Percentiles rank a stretch among this genome's conserved stretches.
These are phyloP conservation scores for Acrocephalus kingi DNA, from an alignment of 2,113 vertebrate genomes.

Conservation along the genomic window DNA sequence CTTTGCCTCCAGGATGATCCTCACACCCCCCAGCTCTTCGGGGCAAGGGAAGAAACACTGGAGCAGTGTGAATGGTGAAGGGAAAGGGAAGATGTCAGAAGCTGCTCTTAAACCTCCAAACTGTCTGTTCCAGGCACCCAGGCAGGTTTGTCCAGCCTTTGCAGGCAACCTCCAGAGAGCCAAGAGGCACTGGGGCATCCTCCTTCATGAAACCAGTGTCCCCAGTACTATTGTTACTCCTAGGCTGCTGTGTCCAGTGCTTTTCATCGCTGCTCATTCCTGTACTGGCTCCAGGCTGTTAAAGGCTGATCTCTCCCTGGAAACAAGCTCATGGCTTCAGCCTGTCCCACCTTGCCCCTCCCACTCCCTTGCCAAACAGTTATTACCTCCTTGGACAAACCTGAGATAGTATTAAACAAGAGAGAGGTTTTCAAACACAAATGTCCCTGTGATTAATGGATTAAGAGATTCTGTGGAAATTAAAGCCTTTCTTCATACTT, in stretches of 20 bases:
- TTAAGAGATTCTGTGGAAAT: not conserved
- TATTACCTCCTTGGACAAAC: not conserved
- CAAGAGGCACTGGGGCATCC: not conserved
- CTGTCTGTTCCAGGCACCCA: not conserved
- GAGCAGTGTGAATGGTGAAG: not conserved
- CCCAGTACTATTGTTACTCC: not conserved
- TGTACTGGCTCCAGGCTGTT: not conserved
- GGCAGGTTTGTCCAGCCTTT: not conserved
- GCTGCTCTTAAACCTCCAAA: not conserved
- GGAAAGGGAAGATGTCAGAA: not conserved
- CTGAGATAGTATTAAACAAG: not conserved
- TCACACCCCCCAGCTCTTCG: not conserved
- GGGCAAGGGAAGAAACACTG: not conserved
- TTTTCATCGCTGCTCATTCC: accelerated
- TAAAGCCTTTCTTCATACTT: constrained; percentile 2
- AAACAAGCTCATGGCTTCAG: not conserved
- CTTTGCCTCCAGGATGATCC: not conserved
- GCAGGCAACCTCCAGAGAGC: not conserved
- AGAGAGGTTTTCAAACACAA: not conserved
- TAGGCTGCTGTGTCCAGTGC: accelerated
- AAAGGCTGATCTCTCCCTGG: not conserved
- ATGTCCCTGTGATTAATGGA: not conserved
- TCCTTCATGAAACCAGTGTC: not conserved
- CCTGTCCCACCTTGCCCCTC: not conserved
- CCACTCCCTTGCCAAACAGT: not conserved